Conservation (phyloP, 2,113 vertebrate genomes). For the Otocyon megalotis region DNA sequence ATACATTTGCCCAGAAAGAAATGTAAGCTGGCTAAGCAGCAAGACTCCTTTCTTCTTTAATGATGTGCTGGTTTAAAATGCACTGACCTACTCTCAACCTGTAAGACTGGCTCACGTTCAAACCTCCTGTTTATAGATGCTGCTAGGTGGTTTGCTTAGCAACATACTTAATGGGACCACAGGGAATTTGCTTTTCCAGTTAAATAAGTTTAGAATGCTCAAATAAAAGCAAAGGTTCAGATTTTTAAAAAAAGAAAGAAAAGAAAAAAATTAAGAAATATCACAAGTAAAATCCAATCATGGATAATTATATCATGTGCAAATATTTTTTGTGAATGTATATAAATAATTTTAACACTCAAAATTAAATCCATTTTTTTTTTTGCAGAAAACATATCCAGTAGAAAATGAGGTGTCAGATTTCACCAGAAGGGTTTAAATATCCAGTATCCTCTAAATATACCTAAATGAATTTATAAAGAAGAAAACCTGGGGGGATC, state of each 20-base stretch:
- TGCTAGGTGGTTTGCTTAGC: slow-evolving; percentile 83
- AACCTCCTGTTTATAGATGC: slow-evolving; percentile 73
- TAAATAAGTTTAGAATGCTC: slow-evolving; percentile 80
- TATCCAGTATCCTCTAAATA: background rate
- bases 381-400: background rate
- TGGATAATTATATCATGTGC: slow-evolving; percentile 38
- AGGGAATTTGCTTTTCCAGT: slow-evolving; percentile 78
- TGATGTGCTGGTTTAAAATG: slow-evolving; percentile 79
- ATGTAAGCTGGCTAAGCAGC: slow-evolving; percentile 39
- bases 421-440: background rate
- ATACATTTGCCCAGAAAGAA: slow-evolving; percentile 58
- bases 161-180: slow-evolving; percentile 79
- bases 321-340: slow-evolving; percentile 53
- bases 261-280: slow-evolving; percentile 49
- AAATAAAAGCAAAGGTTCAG: slow-evolving; percentile 76
- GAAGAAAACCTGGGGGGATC: background rate
- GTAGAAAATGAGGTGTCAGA: slow-evolving; percentile 31
- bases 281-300: background rate
- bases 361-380: slow-evolving; percentile 38
- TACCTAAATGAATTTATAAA: slow-evolving; percentile 13
- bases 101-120: slow-evolving; percentile 79
- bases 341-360: background rate
- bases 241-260: background rate
- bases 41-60: slow-evolving; percentile 75
- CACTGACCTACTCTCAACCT: slow-evolving; percentile 77